Percentiles rank a stretch among this genome's conserved stretches.
These are phyloP conservation scores for Ophioninae sp. DNA, from an alignment of 2,888 invertebrate species.

Conservation along the genomic window DNA sequence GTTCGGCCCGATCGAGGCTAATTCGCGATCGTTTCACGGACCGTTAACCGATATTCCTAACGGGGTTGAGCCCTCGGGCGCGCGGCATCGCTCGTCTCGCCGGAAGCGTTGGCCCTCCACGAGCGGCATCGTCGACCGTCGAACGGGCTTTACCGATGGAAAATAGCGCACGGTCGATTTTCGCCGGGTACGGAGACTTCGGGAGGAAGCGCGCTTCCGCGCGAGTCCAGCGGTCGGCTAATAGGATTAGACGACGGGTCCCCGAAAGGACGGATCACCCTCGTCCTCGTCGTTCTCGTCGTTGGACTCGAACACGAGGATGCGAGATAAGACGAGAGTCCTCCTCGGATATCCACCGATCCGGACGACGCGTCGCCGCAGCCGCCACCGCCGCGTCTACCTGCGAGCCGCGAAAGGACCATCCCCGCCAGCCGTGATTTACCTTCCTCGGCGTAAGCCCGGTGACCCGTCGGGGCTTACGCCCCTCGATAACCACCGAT, in stretches of 20 bases:
- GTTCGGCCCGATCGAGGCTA: constrained; percentile 59
- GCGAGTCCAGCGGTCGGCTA: constrained; percentile 69
- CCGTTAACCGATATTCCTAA: constrained; percentile 69
- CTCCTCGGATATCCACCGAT: constrained; percentile 33
- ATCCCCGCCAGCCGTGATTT: constrained; percentile 70
- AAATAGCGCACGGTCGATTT: constrained; percentile 38
- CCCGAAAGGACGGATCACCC: constrained; percentile 56
- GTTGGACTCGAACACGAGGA: constrained; percentile 45
- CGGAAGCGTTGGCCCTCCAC: constrained; percentile 51
- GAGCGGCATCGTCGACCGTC: constrained; percentile 16
- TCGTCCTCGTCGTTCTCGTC: constrained; percentile 41
- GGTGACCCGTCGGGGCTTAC: constrained; percentile 73
- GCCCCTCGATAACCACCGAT: constrained; percentile 64
- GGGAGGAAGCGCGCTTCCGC: constrained; percentile 54
- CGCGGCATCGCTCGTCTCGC: constrained; percentile 31
- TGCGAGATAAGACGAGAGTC: constrained; percentile 63
- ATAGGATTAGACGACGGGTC: constrained; percentile 76
- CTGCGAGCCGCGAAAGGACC: constrained; percentile 57
- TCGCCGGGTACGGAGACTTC: neutral
- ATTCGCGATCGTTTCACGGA: constrained; percentile 73
- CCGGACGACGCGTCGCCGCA: constrained; percentile 34
- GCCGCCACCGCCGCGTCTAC: constrained; percentile 56
- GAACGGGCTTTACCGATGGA: constrained; percentile 41
- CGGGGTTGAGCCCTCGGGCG: constrained; percentile 52
- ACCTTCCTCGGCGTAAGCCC: constrained; percentile 71